Evolutionary conservation across 64 coral and sea anemone species (phyloP), one percentile per base, ranked within the genome.

Genomic region (Acropora tenuis): DNA sequence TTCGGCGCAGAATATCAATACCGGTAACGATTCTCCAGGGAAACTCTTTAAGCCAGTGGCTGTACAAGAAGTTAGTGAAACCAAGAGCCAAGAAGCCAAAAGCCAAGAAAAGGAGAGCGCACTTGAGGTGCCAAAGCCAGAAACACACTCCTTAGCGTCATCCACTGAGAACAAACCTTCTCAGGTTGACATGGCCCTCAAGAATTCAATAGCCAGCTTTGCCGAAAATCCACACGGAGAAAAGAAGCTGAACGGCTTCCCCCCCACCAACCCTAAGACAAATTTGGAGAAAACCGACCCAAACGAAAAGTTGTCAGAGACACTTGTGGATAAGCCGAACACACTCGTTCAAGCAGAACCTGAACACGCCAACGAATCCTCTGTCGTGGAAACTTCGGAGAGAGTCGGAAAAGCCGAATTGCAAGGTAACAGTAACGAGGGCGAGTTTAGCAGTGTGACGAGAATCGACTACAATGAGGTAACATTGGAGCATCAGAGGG

Each of bases 381-480:
- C 53, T 1, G 13, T 82, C 12, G 57, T 44, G 40, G 12, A 5
- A 3, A 5, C 79, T 82, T 43, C 13, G 41, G 57, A 63, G 10
- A 30, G 43, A 63, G 41, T 82, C 79, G 53, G 40, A 63, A 45
- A 82, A 61, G n/a, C 20, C 6, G 55, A 13, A 41, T 10, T 59
- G 44, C 55, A 53, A 65, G 57, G 0, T 2, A 82, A 82, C 57
- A 82, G 79, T 15, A 55, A 82, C 40, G 40, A 82, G 41, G 79
- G 79, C 53, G 79, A 82, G 55, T 82, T 82, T 57, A 8, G n/a
- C 9, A 82, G 79, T 55, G 57, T 82, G 57, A 82, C 65, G 41
- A 61, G 11, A 53, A 82, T 82, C 79, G 55, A 82, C 79, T 82
- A 82, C 57, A 43, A 65, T 50, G 40, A 20, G n/a, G 2, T n/a